These are phyloP conservation scores for Carollia perspicillata DNA, from an alignment of 2,113 vertebrate species.

Conservation along the genomic window DNA sequence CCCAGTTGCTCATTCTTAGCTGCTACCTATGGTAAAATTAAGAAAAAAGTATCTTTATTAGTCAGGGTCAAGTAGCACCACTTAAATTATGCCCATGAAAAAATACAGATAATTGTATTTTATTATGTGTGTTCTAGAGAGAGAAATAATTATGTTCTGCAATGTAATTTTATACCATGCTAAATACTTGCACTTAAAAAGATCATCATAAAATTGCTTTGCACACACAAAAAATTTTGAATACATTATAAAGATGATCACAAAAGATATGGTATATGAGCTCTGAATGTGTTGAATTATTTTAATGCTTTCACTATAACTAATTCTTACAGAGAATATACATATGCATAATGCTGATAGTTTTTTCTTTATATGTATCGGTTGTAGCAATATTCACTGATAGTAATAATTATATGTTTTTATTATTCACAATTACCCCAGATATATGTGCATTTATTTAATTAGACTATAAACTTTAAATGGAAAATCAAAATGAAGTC, in stretches of 20 bases:
- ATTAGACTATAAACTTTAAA: constrained; percentile 62
- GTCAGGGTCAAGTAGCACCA: background rate
- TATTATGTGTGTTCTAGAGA: background rate
- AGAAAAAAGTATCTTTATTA: background rate
- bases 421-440: constrained; percentile 51
- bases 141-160: constrained; percentile 22
- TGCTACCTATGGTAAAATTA: no score
- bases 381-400: background rate
- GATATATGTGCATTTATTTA: constrained; percentile 32
- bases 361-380: background rate
- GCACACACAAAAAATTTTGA: constrained; percentile 11
- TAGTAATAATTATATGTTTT: constrained; percentile 47
- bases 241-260: constrained; percentile 14
- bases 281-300: constrained; percentile 19
- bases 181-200: constrained; percentile 50
- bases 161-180: background rate
- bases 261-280: background rate
- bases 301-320: constrained; percentile 39
- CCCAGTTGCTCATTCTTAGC: no score
- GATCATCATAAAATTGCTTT: constrained; percentile 34
- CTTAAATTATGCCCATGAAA: background rate
- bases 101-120: constrained; percentile 34
- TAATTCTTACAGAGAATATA: background rate
- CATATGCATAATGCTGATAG: constrained; percentile 48
- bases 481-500: constrained; percentile 46